phyloP scores from a whole-genome alignment of 2,113 vertebrate genomes.

The Chaetorhynchus papuensis region DNA sequence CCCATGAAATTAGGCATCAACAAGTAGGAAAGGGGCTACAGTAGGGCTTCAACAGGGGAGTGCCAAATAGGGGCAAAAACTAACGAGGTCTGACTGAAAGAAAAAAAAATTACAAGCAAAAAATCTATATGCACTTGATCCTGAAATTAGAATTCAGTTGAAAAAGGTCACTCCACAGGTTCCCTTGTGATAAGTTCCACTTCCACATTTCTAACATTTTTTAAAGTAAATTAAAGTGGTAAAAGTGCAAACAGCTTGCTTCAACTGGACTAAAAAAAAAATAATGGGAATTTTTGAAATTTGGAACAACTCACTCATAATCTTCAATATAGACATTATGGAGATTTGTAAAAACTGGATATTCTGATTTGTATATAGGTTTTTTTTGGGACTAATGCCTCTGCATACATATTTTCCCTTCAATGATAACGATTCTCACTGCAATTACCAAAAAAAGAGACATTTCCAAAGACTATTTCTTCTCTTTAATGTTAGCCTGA shows the following conservation, averaged over 20 bases:
- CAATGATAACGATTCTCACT: neutral
- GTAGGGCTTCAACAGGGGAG: neutral
- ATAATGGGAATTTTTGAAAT: neutral
- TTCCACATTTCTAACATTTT: neutral
- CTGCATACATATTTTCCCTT: neutral
- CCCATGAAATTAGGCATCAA: neutral
- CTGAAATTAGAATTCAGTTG: neutral
- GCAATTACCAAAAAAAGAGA: neutral
- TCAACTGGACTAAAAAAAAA: neutral
- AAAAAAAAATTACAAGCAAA: neutral
- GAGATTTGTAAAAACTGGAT: neutral
- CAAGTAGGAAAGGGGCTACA: neutral
- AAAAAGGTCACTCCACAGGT: neutral
- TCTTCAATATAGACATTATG: neutral
- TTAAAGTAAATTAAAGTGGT: neutral
- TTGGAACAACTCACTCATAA: neutral
- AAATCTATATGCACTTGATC: neutral
- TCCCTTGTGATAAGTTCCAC: neutral
- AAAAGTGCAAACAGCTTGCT: neutral
- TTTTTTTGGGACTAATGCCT: neutral
- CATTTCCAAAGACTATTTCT: neutral
- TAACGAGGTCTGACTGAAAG: neutral
- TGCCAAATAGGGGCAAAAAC: neutral
- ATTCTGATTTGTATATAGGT: neutral
- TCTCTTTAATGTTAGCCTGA: neutral